Conservation (phyloP, 2,888 invertebrate genomes). For the Hemithea aestivaria region DNA sequence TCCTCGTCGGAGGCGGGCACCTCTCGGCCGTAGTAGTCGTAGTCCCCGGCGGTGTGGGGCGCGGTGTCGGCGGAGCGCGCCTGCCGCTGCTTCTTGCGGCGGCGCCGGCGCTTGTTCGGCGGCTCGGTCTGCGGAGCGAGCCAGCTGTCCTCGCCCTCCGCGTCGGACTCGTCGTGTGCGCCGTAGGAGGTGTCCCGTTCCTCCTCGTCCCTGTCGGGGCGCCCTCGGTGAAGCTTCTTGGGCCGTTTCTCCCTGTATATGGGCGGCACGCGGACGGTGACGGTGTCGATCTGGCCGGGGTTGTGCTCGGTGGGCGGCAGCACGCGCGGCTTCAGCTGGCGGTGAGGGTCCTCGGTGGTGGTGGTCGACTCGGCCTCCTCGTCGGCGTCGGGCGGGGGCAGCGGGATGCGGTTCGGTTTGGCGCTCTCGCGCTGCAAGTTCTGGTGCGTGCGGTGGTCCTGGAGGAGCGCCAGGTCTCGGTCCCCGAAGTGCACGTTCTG, state of each 20-base stretch:
- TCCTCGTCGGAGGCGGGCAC: slow-evolving; percentile 61
- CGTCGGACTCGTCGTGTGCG: slow-evolving; percentile 33
- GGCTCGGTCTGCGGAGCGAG: slow-evolving; percentile 44
- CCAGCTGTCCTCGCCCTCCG: slow-evolving; percentile 50
- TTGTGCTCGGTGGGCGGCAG: slow-evolving; percentile 72
- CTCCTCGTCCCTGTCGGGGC: slow-evolving; percentile 47
- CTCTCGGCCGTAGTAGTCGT: slow-evolving; percentile 63
- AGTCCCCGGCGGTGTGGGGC: slow-evolving; percentile 49
- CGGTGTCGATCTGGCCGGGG: slow-evolving; percentile 71
- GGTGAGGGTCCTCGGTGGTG: slow-evolving; percentile 65
- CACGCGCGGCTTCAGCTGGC: slow-evolving; percentile 59
- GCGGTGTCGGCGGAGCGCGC: slow-evolving; percentile 44
- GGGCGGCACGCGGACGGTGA: slow-evolving; percentile 72
- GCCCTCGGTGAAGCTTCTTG: slow-evolving; percentile 60
- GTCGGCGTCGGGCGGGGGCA: slow-evolving; percentile 40
- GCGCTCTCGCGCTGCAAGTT: slow-evolving; percentile 44
- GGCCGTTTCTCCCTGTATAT: slow-evolving; percentile 69
- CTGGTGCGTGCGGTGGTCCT: slow-evolving; percentile 39
- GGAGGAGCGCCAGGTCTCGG: slow-evolving; percentile 42
- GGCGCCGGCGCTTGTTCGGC: slow-evolving; percentile 44
- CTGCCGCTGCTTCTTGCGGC: slow-evolving; percentile 51
- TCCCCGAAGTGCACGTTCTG: slow-evolving; percentile 68
- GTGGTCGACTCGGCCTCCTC: slow-evolving; percentile 62
- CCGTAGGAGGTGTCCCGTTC: slow-evolving; percentile 24
- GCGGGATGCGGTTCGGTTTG: slow-evolving; percentile 41